phyloP scores from a whole-genome alignment of 2,797 vertebrate genomes.

The Pachyuromys duprasi region DNA sequence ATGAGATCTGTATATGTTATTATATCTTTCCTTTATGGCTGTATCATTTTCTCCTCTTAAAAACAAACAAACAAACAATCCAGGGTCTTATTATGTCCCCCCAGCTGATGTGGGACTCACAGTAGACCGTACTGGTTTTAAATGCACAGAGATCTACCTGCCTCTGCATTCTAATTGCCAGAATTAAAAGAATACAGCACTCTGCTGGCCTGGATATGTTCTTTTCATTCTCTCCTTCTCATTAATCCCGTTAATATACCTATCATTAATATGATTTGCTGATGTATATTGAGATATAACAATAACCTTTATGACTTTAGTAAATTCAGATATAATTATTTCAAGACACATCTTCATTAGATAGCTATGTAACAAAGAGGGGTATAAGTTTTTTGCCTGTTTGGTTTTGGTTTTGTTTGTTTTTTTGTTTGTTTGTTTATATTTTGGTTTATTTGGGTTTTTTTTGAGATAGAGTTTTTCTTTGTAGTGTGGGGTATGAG shows the following conservation, averaged over 20 bases:
- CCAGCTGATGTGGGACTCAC: background rate
- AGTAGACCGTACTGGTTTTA: background rate
- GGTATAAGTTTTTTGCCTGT: constrained; percentile 82
- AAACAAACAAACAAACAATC: background rate
- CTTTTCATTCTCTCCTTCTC: constrained; percentile 87
- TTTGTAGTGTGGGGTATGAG: constrained; percentile 81
- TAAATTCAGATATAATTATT: constrained; percentile 93
- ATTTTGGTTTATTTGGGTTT: background rate
- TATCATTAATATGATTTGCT: constrained; percentile 87
- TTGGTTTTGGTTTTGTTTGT: background rate
- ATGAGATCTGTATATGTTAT: background rate
- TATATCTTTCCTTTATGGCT: background rate
- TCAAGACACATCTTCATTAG: constrained; percentile 88
- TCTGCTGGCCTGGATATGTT: background rate
- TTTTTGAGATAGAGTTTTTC: background rate
- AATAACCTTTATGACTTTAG: constrained; percentile 92
- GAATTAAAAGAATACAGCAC: background rate
- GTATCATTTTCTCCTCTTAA: background rate
- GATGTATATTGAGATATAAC: background rate
- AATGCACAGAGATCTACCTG: background rate
- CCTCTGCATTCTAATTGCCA: background rate
- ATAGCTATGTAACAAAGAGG: constrained; percentile 90
- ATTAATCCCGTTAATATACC: constrained; percentile 95
- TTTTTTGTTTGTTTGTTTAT: background rate
- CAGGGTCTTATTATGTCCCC: background rate